These are phyloP conservation scores for Drosophila niveifrons DNA, from an alignment of 2,888 invertebrate genomes.

Conservation along the genomic window DNA sequence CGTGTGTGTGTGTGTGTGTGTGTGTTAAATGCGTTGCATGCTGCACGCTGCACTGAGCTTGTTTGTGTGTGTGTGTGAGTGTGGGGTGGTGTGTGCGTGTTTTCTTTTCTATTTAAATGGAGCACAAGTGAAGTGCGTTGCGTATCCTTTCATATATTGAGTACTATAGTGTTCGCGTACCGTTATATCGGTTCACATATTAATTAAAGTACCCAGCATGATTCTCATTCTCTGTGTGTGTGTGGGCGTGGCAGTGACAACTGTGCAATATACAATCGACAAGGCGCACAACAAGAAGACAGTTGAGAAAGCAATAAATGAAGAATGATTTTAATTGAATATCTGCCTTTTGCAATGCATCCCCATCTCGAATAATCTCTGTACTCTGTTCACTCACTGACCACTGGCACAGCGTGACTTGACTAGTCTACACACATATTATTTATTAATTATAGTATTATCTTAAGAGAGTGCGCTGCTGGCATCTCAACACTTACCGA, in stretches of 20 bases:
- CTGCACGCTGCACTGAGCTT: not conserved
- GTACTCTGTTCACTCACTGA: not conserved
- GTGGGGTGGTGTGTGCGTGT: constrained; percentile 37
- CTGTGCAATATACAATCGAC: constrained; percentile 26
- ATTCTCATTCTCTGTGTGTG: not conserved
- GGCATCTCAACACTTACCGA: constrained; percentile 87
- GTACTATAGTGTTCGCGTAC: constrained; percentile 28
- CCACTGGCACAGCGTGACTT: not conserved
- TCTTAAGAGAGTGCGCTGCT: not conserved
- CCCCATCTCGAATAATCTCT: not conserved
- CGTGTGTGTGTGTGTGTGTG: constrained; percentile 16
- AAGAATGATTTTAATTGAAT: constrained; percentile 35
- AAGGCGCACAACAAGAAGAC: not conserved
- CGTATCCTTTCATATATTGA: constrained; percentile 46
- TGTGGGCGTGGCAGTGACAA: constrained; percentile 28
- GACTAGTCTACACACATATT: not conserved
- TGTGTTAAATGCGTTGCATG: constrained; percentile 23
- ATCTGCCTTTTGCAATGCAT: constrained; percentile 5
- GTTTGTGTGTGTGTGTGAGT: constrained; percentile 27
- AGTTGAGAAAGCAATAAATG: constrained; percentile 53
- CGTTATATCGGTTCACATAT: constrained; percentile 70
- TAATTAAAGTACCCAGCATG: constrained; percentile 65
- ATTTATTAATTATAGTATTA: not conserved
- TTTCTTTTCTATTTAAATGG: constrained; percentile 81
- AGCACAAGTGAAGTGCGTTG: constrained; percentile 81